A percentile compares a stretch with the other conserved stretches of the same genome.
These are phyloP conservation scores for Macropodus opercularis DNA, from an alignment of 2,797 vertebrate species.

Conservation along the genomic window DNA sequence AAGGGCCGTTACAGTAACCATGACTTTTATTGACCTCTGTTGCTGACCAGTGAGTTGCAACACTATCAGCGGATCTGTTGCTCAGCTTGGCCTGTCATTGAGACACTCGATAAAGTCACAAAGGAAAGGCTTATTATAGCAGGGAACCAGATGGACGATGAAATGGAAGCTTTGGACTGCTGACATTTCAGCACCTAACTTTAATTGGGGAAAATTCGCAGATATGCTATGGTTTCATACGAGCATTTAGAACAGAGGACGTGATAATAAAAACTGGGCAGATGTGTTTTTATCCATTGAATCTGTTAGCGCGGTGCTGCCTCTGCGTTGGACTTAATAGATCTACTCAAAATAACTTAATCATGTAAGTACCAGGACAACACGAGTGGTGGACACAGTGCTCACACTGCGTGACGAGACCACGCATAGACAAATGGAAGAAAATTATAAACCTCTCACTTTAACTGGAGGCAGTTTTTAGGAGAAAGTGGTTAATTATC, in stretches of 20 bases:
- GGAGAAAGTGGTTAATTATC: background rate
- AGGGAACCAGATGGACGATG: constrained; percentile 24
- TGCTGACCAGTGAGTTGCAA: constrained; percentile 27
- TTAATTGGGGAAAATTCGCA: constrained; percentile 17
- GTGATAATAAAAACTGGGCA: background rate
- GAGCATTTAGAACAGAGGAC: constrained; percentile 9
- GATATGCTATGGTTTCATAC: constrained; percentile 36
- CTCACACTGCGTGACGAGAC: constrained; percentile 4
- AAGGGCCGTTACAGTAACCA: constrained; percentile 22
- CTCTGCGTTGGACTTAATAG: constrained; percentile 19
- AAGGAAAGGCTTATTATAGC: constrained; percentile 32
- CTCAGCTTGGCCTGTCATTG: constrained; percentile 24
- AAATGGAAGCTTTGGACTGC: constrained; percentile 40
- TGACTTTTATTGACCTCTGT: constrained; percentile 36
- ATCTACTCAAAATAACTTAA: too few relatives aligned
- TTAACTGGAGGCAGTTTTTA: constrained; percentile 2
- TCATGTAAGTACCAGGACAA: too few relatives aligned
- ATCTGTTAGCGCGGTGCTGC: constrained; percentile 26
- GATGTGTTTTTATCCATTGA: background rate
- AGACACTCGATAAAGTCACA: constrained; percentile 42
- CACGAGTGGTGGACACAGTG: constrained; percentile 2
- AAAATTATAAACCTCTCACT: constrained; percentile 19
- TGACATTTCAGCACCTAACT: constrained; percentile 17
- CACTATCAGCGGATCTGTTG: constrained; percentile 25
- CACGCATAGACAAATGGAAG: constrained; percentile 4